Conservation (phyloP, 2,113 vertebrate species). For the Mirza zaza region DNA sequence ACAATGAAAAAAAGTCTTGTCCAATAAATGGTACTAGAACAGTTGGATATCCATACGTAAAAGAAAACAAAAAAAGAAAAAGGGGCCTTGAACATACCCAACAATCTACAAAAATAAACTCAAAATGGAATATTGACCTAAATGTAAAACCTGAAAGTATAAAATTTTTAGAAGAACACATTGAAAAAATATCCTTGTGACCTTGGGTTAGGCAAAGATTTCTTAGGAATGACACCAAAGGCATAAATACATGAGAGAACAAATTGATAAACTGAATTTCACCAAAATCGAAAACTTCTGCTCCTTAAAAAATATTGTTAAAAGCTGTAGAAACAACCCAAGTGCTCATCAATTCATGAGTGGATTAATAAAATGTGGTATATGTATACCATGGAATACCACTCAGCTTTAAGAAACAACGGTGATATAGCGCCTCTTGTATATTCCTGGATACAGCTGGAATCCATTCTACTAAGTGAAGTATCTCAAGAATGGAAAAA, state of each 20-base stretch:
- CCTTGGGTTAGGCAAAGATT: not conserved
- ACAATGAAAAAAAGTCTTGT: not conserved
- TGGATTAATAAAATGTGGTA: too few relatives aligned
- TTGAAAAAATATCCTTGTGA: conserved; percentile 11
- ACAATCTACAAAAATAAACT: not conserved
- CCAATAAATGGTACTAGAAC: not conserved
- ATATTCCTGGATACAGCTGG: too few relatives aligned
- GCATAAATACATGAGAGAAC: not conserved
- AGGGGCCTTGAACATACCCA: not conserved
- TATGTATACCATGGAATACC: too few relatives aligned
- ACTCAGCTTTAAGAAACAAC: too few relatives aligned
- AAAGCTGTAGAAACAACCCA: too few relatives aligned
- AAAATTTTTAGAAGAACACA: not conserved
- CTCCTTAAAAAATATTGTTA: conserved; percentile 13
- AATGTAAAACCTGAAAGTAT: not conserved
- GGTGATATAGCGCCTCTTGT: too few relatives aligned
- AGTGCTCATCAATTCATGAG: too few relatives aligned
- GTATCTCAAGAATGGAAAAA: too few relatives aligned
- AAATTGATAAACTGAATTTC: not conserved
- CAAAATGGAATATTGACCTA: not conserved
- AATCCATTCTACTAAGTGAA: too few relatives aligned
- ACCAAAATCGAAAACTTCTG: not conserved
- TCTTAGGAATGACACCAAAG: not conserved
- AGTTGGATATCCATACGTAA: not conserved
- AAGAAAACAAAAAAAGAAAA: not conserved